Base-by-base conservation (phyloP, 2,797 vertebrate genomes). In the Cygnus olor region DNA sequence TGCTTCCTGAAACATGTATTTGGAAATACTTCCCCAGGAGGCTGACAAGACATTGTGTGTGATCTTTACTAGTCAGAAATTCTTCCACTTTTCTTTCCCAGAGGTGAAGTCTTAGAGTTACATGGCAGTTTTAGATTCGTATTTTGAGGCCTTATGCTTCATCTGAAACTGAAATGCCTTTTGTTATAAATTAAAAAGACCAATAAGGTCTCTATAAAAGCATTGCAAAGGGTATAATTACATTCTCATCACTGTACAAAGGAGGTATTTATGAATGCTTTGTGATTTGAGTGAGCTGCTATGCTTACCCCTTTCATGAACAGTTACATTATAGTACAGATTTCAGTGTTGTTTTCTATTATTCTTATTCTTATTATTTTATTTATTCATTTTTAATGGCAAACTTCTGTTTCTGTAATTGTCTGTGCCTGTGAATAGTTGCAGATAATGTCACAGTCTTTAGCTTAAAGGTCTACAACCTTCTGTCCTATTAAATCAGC, bases 401-500 rank as follows among this genome's bases (percentile, higher is more conserved):
- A 34, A 69, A 69, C 11, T 81, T 18, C 2, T 85, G 8, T 88
- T 74, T 87, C 65, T 65, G 19, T 81, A 58, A 81, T 73, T 94
- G 73, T 87, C 16, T 79, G 22, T 85, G 51, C 25, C 27, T 85
- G 21, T 66, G 87, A 94, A 71, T 47, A 69, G 18, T 47, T 76
- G 68, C 4, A 78, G 30, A 70, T 40, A 32, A 11, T 72, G 56
- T 80, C 38, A 7, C 3, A 11, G 14, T 73, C 44, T 88, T 70
- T 49, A 90, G 34, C 28, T 66, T 57, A 80, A 81, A 81, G 16
- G 38, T 79, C 44, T 88, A 38, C 9, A 21, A 83, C 42, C 19
- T 95, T 89, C 54, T 93, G 9, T 70, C 20, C 38, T 85, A 25
- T 74, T 32, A 94, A 94, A 88, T 19, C 71, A 88, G 72, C 34